Conservation (phyloP, 2,888 invertebrate genomes). For the Eilema depressum region DNA sequence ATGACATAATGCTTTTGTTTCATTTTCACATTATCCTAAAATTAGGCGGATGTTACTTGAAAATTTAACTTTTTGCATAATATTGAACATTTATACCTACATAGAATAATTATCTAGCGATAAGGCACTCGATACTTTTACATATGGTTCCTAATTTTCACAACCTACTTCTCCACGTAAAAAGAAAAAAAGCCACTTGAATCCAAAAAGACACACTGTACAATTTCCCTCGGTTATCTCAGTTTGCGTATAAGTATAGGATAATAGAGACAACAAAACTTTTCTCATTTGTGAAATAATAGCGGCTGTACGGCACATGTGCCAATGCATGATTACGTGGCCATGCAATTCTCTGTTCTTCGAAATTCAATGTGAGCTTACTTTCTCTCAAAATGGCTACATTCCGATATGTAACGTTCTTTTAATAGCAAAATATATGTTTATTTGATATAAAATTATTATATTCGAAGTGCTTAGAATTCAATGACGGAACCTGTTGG, state of each 20-base stretch:
- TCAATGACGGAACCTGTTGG: too few species aligned
- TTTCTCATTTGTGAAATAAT: constrained; percentile 23
- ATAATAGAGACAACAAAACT: constrained; percentile 19
- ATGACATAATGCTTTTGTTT: too few species aligned
- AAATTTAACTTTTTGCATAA: too few species aligned
- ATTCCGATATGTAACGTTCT: constrained; percentile 37
- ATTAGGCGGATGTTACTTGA: too few species aligned
- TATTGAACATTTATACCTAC: too few species aligned
- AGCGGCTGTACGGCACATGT: constrained; percentile 22
- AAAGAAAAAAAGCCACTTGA: neutral
- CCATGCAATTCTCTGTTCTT: constrained; percentile 34
- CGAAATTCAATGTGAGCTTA: constrained; percentile 26
- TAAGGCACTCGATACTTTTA: too few species aligned
- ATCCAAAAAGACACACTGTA: neutral
- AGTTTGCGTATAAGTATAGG: constrained; percentile 11
- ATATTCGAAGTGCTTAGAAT: neutral
- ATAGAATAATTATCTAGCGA: too few species aligned
- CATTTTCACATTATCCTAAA: too few species aligned
- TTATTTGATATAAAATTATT: constrained; percentile 5
- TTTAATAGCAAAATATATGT: constrained; percentile 24
- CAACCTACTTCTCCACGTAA: too few species aligned
- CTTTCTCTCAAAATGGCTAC: constrained; percentile 45
- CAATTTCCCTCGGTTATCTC: neutral
- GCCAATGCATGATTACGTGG: constrained; percentile 17
- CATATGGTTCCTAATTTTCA: too few species aligned